Percentiles rank a stretch among this genome's conserved stretches.
These are phyloP conservation scores for Acanthurus lineatus DNA, from an alignment of 2,797 vertebrate genomes.

Conservation along the genomic window DNA sequence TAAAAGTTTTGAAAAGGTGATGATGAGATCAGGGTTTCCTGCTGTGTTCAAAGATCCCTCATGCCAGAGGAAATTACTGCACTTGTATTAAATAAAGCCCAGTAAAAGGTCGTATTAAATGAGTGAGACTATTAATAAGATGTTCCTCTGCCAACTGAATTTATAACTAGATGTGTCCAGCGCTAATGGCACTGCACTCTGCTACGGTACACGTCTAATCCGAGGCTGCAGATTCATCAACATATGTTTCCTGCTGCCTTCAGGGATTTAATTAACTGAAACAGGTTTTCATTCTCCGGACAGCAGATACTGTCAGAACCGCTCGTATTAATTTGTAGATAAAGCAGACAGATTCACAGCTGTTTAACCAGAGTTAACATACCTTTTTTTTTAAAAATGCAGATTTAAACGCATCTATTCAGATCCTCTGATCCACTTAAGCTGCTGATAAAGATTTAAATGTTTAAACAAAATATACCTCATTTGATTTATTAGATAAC, in stretches of 20 bases:
- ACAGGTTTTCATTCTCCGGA: neutral
- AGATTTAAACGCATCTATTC: no score
- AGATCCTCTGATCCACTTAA: no score
- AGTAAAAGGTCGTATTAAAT: neutral
- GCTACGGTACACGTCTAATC: neutral
- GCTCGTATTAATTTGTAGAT: neutral
- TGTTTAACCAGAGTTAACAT: neutral
- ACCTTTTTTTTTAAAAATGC: no score
- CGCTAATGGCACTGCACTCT: neutral
- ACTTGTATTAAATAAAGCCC: neutral
- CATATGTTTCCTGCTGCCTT: neutral
- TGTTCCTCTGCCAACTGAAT: neutral
- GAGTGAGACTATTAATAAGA: neutral
- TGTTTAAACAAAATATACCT: no score
- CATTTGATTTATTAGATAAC: no score
- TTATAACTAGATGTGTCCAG: neutral
- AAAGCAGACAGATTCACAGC: neutral
- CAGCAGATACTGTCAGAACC: neutral
- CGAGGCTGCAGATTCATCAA: slow-evolving; percentile 2
- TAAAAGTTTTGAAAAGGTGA: neutral
- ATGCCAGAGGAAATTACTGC: neutral
- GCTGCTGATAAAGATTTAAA: no score
- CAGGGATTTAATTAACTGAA: slow-evolving; percentile 1
- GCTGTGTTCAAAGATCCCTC: neutral
- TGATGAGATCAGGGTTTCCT: neutral